Evolutionary conservation across 2,113 vertebrate genomes (phyloP), one percentile per base, ranked within the genome.

Genomic region (Hyperoodon ampullatus): DNA sequence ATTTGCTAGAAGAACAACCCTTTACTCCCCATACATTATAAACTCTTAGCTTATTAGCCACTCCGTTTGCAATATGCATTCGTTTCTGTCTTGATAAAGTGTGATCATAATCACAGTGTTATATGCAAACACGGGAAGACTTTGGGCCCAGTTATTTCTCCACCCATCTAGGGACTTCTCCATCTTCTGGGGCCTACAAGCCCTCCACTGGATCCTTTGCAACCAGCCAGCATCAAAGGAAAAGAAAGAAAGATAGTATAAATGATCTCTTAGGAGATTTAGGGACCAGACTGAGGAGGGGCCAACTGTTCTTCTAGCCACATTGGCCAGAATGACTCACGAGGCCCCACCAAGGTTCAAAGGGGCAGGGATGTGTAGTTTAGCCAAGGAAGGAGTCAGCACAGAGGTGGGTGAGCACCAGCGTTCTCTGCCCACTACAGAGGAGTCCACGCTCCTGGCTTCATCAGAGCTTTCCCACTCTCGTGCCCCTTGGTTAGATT

Each of bases 361-460:
- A 19, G 47, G 24, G 7, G 11, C 28, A 30, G 53, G 63, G 18
- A 15, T 0, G 14, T 26, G 61, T 3, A 2, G 33, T 24, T 33
- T 5, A 16, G 78, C 42, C 8, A 0, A 13, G 19, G 21, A 42
- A 18, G 33, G 24, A 26, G 2, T 4, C 0, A 0, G 1, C 35
- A 2, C 6, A 9, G 35, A 10, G 10, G 0, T 0, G 2, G 44
- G 42, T 3, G 3, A 8, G 9, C 28, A 15, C 30, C 28, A 0
- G 72, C 9, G 0, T 58, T 12, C 15, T 21, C 18, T 1, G n/a
- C 66, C 47, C 30, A 1, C 70, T 0, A 0, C 28, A 0, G 6
- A 6, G 21, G 8, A 1, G 13, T 8, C n/a, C 6, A 1, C 0
- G 0, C 42, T 13, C 55, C 50, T 1, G 33, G 44, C 63, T 10